Base-by-base conservation (phyloP, 2,113 vertebrate species). In the Thinocorus orbignyianus region DNA sequence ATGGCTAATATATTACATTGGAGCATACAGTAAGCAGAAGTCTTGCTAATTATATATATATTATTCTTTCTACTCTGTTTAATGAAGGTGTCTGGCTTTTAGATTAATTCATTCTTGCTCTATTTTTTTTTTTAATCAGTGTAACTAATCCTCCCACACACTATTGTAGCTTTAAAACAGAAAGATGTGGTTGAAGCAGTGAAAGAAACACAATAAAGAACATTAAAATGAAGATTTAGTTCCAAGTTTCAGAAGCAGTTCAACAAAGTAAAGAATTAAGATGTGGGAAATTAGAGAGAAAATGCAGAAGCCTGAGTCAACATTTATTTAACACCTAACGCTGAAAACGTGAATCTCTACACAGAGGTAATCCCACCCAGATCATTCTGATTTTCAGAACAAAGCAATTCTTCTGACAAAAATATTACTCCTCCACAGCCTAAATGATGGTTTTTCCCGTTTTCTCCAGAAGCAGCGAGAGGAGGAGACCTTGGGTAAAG, bases 11-110 rank as follows among this genome's bases (percentile, higher is more conserved):
- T 41, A 81, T 78, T 88, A 74, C 64, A 88, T 92, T 81, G 88
- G 72, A 88, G 30, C 70, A 83, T 62, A 83, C 33, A 86, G 55
- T 81, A 94, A 92, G 88, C 73, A 93, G 69, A 94, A 92, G 28
- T 68, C 82, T 86, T 88, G 52, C 42, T 96, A 96, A 96, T 96
- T 94, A 86, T 84, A 93, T 84, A 93, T 80, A 81, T 89, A 76
- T 92, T 92, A 88, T 93, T 96, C 81, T 81, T 69, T 35, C 52
- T 92, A 49, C 92, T 92, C 92, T 86, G 35, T 64, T 92, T 96
- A 96, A 95, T 93, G 61, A 96, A 96, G 92, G 88, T 96, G 77
- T 72, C 95, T 94, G 57, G 48, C 86, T 88, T 90, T 78, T 57
- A 88, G 72, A 92, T 90, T 78, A 94, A 94, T 94, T 88, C 48